Conservation (phyloP, 2,888 invertebrate genomes). For the Electrophaes corylata region DNA sequence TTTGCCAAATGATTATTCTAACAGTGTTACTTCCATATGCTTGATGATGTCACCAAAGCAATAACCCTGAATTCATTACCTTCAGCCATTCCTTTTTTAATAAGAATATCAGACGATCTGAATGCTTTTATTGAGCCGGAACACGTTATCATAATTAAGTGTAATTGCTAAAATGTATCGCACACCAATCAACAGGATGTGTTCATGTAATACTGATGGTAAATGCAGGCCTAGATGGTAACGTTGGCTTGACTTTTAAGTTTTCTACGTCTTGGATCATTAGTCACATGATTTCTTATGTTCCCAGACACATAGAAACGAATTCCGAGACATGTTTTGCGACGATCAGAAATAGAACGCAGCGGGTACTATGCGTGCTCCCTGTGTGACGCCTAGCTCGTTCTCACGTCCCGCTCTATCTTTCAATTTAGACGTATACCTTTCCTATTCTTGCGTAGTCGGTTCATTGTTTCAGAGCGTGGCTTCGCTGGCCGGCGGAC, state of each 20-base stretch:
- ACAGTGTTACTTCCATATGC: constrained; percentile 61
- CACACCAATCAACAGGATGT: constrained; percentile 38
- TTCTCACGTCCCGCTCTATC: constrained; percentile 68
- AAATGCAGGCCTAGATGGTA: constrained; percentile 30
- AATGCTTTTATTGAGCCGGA: constrained; percentile 51
- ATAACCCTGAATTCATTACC: constrained; percentile 63
- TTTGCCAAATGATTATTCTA: constrained; percentile 63
- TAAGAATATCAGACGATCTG: constrained; percentile 50
- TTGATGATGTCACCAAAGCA: constrained; percentile 61
- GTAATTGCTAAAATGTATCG: constrained; percentile 44
- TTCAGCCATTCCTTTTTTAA: constrained; percentile 56
- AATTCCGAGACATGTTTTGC: constrained; percentile 84
- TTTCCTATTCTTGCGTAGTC: constrained; percentile 72
- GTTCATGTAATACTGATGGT: constrained; percentile 24
- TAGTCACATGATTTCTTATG: constrained; percentile 82
- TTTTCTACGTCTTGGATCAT: constrained; percentile 56
- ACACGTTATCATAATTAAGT: constrained; percentile 52
- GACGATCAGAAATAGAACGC: constrained; percentile 81
- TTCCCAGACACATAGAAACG: constrained; percentile 81
- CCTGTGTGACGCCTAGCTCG: constrained; percentile 71
- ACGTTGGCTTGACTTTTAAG: constrained; percentile 8
- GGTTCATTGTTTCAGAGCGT: constrained; percentile 79
- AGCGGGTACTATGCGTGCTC: constrained; percentile 79
- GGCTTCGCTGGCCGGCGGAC: constrained; percentile 75
- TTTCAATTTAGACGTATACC: constrained; percentile 62